A percentile compares a stretch with the other conserved stretches of the same genome.
Evolutionary conservation across 2,888 invertebrate species (phyloP).

Genomic region (Macrostomum cliftonense): DNA sequence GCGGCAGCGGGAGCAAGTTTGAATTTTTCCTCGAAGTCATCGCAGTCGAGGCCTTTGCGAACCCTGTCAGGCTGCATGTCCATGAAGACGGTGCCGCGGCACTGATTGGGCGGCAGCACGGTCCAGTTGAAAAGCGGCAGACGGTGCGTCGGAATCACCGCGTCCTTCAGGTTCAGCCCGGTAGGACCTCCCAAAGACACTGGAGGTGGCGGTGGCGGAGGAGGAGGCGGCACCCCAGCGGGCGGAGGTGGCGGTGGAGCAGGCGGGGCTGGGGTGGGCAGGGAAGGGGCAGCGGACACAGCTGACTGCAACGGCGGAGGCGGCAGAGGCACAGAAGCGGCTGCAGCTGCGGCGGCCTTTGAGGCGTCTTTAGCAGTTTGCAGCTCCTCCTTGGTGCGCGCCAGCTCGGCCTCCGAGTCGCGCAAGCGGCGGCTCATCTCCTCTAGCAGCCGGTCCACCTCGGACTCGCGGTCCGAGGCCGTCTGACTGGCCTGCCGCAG

Average conservation of each 20-base stretch:
- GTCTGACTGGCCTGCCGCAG: too few species aligned
- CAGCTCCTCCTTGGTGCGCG: too few species aligned
- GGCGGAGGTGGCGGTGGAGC: conserved; percentile 35
- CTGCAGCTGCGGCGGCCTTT: background rate
- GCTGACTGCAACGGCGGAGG: conserved; percentile 7
- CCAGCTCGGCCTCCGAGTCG: too few species aligned
- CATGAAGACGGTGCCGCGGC: conserved; percentile 93
- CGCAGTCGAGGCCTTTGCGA: conserved; percentile 61
- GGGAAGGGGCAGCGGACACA: conserved; percentile 2
- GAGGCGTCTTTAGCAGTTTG: background rate
- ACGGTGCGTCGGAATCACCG: conserved; percentile 46
- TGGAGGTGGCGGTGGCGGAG: conserved; percentile 14
- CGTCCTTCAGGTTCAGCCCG: too few species aligned
- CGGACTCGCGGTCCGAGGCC: conserved; percentile 84
- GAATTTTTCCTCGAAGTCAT: conserved; percentile 85
- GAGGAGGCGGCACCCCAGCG: conserved; percentile 39
- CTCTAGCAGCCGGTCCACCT: conserved; percentile 86
- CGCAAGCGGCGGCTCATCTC: conserved; percentile 40
- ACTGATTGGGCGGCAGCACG: conserved; percentile 65
- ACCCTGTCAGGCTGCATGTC: conserved; percentile 88
- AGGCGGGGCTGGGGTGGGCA: conserved; percentile 22
- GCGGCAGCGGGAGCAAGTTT: conserved; percentile 45
- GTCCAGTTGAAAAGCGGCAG: conserved; percentile 95
- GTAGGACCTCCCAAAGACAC: too few species aligned
- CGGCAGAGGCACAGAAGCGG: background rate